These are phyloP conservation scores for Microctonus aethiopoides DNA, from an alignment of 2,888 invertebrate genomes.

Conservation along the genomic window DNA sequence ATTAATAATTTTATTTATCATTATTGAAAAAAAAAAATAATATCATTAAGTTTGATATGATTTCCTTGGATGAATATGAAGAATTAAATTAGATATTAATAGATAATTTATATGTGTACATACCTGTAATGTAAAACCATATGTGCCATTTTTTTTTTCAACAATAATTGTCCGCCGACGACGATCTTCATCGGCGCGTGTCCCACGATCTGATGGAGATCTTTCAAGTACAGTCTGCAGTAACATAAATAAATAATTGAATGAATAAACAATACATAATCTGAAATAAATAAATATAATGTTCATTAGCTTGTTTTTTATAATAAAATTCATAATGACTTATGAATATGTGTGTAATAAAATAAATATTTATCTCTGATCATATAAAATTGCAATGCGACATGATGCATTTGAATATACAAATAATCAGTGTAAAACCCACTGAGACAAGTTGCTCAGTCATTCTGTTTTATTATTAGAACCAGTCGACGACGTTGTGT, in stretches of 20 bases:
- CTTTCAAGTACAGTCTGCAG: conserved; percentile 75
- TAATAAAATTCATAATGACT: too few species aligned
- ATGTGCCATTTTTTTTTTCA: conserved; percentile 89
- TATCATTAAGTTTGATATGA: too few species aligned
- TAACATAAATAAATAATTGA: conserved; percentile 7
- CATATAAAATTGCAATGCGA: not conserved
- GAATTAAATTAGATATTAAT: not conserved
- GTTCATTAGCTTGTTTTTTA: too few species aligned
- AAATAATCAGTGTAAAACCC: not conserved
- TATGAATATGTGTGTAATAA: too few species aligned
- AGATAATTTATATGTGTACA: conserved; percentile 17
- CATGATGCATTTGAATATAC: not conserved
- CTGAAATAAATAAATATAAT: too few species aligned
- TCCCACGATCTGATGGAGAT: conserved; percentile 78
- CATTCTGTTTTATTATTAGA: conserved; percentile 17
- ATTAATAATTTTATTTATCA: not conserved
- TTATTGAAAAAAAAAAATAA: not conserved
- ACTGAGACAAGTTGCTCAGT: not conserved
- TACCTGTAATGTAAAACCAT: conserved; percentile 92
- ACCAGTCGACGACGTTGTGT: not conserved
- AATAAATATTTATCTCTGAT: too few species aligned
- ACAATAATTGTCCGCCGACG: conserved; percentile 90
- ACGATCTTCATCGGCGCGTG: conserved; percentile 86
- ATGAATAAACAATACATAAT: not conserved
- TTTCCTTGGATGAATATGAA: too few species aligned